Conservation (phyloP, 2,113 vertebrate genomes). For the Lynx canadensis region DNA sequence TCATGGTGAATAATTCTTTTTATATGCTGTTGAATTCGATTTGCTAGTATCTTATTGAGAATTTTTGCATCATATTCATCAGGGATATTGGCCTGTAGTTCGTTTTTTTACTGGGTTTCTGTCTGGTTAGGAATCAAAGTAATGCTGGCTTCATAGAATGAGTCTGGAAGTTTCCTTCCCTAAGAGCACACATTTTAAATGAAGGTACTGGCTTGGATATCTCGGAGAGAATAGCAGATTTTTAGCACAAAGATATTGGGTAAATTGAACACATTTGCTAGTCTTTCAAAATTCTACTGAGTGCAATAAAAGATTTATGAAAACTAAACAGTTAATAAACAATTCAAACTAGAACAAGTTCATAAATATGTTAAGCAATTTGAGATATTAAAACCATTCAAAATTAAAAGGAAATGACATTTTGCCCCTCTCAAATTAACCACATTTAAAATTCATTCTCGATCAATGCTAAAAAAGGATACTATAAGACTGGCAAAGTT, state of each 20-base stretch:
- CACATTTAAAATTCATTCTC: neutral
- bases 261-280: neutral
- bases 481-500: neutral
- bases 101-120: no score
- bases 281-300: neutral
- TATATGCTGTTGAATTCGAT: no score
- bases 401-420: neutral
- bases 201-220: neutral
- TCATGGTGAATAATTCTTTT: no score
- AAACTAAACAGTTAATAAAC: neutral
- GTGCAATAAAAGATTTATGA: neutral
- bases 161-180: no score
- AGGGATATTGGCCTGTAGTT: no score
- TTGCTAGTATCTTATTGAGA: no score
- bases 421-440: neutral
- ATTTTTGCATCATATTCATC: no score
- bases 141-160: no score
- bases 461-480: neutral
- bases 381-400: neutral
- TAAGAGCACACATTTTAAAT: neutral
- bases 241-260: neutral
- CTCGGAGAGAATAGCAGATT: neutral
- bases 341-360: neutral
- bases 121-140: no score
- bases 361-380: neutral